phyloP scores from a whole-genome alignment of 1,140 invertebrate genomes.

The Triops cancriformis region DNA sequence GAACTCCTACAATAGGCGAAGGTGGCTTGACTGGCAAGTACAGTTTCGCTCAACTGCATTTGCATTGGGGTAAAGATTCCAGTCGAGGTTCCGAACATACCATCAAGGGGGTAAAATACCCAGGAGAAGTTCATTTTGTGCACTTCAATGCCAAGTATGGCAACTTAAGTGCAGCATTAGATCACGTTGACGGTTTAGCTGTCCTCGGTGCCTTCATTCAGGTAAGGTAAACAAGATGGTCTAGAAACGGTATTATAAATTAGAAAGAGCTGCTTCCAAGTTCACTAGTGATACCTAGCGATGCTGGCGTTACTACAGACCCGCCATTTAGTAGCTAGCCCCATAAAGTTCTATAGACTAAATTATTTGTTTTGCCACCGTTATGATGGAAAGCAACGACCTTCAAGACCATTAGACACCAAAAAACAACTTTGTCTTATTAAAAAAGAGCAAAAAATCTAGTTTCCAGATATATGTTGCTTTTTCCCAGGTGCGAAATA shows the following conservation, averaged over 20 bases:
- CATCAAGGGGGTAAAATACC: slow-evolving; percentile 40
- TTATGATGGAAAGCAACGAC: too few species aligned
- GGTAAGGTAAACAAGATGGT: slow-evolving; percentile 38
- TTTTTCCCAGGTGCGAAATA: too few species aligned
- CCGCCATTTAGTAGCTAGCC: too few species aligned
- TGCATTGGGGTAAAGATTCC: slow-evolving; percentile 47
- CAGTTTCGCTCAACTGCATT: slow-evolving; percentile 44
- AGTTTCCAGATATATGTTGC: too few species aligned
- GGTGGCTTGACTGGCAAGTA: slow-evolving; percentile 42
- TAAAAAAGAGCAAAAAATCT: too few species aligned
- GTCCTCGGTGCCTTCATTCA: slow-evolving; percentile 61
- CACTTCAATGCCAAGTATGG: slow-evolving; percentile 52
- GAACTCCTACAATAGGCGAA: slow-evolving; percentile 33
- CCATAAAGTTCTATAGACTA: too few species aligned
- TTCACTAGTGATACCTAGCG: too few species aligned
- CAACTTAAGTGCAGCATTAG: slow-evolving; percentile 46
- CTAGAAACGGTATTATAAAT: neutral
- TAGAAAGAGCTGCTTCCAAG: too few species aligned
- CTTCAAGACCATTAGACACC: too few species aligned
- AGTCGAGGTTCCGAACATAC: slow-evolving; percentile 47
- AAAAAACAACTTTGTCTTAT: too few species aligned
- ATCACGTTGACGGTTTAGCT: slow-evolving; percentile 52
- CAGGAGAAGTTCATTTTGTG: slow-evolving; percentile 55
- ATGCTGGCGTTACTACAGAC: too few species aligned
- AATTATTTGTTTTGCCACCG: too few species aligned